Conservation (phyloP, 2,888 invertebrate species). For the Balanococcus diminutus region DNA sequence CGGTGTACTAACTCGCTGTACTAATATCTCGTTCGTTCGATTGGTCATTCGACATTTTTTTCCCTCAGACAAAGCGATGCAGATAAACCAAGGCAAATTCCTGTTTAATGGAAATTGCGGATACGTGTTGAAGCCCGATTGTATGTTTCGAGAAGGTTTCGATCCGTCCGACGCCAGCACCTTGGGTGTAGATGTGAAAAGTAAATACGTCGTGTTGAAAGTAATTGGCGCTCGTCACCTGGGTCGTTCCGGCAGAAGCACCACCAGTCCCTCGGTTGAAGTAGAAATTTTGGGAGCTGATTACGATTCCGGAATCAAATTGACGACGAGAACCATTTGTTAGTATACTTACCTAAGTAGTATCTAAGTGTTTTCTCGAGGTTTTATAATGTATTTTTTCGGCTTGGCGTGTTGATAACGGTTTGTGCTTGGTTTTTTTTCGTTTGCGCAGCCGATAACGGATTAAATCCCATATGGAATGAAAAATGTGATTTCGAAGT, state of each 20-base stretch:
- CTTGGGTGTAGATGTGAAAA: conserved; percentile 64
- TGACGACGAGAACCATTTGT: conserved; percentile 85
- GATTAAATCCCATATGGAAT: conserved; percentile 92
- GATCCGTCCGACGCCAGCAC: conserved; percentile 76
- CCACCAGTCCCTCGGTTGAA: conserved; percentile 89
- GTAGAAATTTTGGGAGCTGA: conserved; percentile 88
- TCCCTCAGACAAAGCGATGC: conserved; percentile 92
- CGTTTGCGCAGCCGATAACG: conserved; percentile 77
- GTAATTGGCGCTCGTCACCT: conserved; percentile 90
- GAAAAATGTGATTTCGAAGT: conserved; percentile 83
- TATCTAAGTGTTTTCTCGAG: too few species aligned
- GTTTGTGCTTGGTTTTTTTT: too few species aligned
- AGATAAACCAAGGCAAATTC: conserved; percentile 92
- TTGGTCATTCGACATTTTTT: conserved; percentile 32
- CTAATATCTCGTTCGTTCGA: too few species aligned
- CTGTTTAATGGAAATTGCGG: conserved; percentile 91
- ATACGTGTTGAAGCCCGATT: conserved; percentile 87
- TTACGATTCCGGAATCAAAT: conserved; percentile 81
- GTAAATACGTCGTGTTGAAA: conserved; percentile 70
- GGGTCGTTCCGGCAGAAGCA: conserved; percentile 75
- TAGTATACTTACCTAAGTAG: too few species aligned
- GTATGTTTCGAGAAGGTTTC: conserved; percentile 80
- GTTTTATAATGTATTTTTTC: neutral
- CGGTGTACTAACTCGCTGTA: neutral
- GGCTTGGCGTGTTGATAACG: too few species aligned